Evolutionary conservation across 2,888 invertebrate species (phyloP).

Genomic region (Glyphotaelius pellucidus): DNA sequence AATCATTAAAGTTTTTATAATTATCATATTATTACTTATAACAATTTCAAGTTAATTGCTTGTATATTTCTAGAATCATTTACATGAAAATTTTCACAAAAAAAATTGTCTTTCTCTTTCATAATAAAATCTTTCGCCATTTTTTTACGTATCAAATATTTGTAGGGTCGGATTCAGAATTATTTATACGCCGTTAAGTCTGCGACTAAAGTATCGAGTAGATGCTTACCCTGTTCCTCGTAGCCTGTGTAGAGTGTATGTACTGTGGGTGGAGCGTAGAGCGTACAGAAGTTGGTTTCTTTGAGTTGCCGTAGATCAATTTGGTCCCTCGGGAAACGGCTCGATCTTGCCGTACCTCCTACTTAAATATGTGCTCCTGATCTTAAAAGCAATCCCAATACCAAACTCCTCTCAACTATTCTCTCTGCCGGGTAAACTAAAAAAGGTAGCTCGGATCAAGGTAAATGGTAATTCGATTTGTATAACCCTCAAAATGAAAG

Average conservation of each 20-base stretch:
- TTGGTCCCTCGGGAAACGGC: conserved; percentile 26
- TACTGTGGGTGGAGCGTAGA: not conserved
- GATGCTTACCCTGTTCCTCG: not conserved
- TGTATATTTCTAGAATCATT: too few relatives aligned
- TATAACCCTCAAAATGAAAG: conserved; percentile 3
- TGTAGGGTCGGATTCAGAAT: not conserved
- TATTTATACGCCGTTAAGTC: not conserved
- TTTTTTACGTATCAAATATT: not conserved
- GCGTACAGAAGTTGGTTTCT: conserved; percentile 2
- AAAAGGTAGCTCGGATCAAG: conserved; percentile 28
- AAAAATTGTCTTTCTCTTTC: not conserved
- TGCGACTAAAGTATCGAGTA: conserved; percentile 11
- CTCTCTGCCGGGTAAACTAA: not conserved
- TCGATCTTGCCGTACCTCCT: conserved; percentile 11
- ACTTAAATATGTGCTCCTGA: conserved; percentile 40
- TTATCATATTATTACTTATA: too few relatives aligned
- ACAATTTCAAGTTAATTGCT: not conserved
- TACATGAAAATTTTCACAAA: too few relatives aligned
- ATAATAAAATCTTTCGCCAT: not conserved
- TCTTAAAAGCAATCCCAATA: conserved; percentile 41
- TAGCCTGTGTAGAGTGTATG: not conserved
- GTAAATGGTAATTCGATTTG: conserved; percentile 35
- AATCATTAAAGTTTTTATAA: not conserved
- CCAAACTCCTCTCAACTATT: conserved; percentile 22
- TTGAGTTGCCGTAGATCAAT: conserved; percentile 41